phyloP scores from a whole-genome alignment of 2,797 vertebrate species.

The Staurois parvus region DNA sequence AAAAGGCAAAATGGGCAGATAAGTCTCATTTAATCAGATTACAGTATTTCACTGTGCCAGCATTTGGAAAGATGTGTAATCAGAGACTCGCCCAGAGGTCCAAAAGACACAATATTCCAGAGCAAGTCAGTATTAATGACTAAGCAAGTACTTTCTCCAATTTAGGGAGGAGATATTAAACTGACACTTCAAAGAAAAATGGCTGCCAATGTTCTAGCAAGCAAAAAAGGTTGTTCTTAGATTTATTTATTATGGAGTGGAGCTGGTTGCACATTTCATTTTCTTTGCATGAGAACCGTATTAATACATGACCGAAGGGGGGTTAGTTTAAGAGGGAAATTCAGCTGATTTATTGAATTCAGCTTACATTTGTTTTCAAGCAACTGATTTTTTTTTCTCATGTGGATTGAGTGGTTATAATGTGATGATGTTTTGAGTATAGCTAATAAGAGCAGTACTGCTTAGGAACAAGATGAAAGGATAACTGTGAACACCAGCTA shows the following conservation, averaged over 20 bases:
- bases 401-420: background rate
- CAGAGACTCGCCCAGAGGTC: constrained; percentile 61
- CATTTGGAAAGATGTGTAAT: constrained; percentile 66
- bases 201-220: constrained; percentile 20
- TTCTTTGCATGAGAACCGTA: background rate
- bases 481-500: too few species aligned
- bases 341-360: background rate
- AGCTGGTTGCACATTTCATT: constrained; percentile 20
- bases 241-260: constrained; percentile 25
- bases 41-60: constrained; percentile 61
- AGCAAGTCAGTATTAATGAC: constrained; percentile 56
- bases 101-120: constrained; percentile 51
- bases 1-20: constrained; percentile 67
- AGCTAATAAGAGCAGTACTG: too few species aligned
- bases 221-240: constrained; percentile 11
- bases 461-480: too few species aligned
- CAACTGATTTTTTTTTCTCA: background rate
- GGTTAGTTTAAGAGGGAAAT: background rate
- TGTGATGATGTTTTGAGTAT: too few species aligned
- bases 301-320: background rate
- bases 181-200: constrained; percentile 42
- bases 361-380: background rate
- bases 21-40: constrained; percentile 69
- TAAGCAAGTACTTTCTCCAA: constrained; percentile 47
- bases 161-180: constrained; percentile 50